These are phyloP conservation scores for Phrynocephalus guinanensis DNA, from an alignment of 2,797 vertebrate species.

Conservation along the genomic window DNA sequence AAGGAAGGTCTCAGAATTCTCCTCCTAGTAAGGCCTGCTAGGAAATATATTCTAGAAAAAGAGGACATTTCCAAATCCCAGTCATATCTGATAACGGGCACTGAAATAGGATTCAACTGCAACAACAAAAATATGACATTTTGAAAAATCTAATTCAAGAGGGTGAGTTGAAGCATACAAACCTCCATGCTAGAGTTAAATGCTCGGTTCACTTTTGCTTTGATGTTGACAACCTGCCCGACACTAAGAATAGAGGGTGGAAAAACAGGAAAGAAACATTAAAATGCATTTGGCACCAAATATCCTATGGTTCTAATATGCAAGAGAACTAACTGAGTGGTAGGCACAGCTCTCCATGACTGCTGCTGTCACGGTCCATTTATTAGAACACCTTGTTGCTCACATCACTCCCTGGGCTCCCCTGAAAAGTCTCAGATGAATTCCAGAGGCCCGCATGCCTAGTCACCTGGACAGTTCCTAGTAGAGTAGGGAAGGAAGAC, in stretches of 20 bases:
- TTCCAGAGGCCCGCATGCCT: neutral
- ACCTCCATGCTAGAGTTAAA: constrained; percentile 99
- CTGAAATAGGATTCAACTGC: too few species aligned
- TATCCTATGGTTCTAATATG: rapidly evolving
- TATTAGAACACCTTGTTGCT: neutral
- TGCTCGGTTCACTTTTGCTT: constrained; percentile 96
- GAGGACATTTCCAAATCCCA: too few species aligned
- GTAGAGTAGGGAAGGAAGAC: rapidly evolving
- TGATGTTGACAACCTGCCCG: constrained; percentile 95
- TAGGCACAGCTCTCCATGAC: neutral
- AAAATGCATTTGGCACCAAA: neutral
- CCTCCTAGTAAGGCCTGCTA: too few species aligned
- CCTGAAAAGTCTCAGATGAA: constrained; percentile 4
- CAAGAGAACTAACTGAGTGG: neutral
- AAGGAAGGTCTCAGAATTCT: too few species aligned
- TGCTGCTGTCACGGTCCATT: neutral
- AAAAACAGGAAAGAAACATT: constrained; percentile 25
- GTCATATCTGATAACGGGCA: too few species aligned
- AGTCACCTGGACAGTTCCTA: rapidly evolving
- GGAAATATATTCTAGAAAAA: neutral
- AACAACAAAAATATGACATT: too few species aligned
- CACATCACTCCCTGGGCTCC: neutral
- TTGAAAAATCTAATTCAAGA: too few species aligned
- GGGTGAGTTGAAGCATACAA: constrained; percentile 53
- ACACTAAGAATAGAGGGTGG: constrained; percentile 77